phyloP scores from a whole-genome alignment of 2,888 invertebrate species.

The Drosophila phalerata region DNA sequence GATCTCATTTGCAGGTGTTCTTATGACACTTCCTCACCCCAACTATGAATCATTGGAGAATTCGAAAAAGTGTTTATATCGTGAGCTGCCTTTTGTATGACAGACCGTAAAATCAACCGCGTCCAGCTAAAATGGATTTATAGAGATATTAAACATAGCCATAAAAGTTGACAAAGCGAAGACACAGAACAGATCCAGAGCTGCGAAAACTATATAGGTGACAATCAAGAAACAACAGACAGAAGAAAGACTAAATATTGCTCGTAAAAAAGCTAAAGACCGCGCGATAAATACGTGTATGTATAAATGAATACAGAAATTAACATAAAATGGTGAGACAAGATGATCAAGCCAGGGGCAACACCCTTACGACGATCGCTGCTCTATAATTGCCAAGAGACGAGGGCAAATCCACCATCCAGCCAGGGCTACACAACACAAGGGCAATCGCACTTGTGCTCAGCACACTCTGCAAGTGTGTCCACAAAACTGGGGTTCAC shows the following conservation, averaged over 20 bases:
- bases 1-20: constrained; percentile 41
- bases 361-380: constrained; percentile 48
- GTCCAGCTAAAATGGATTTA: constrained; percentile 67
- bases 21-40: background rate
- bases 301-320: constrained; percentile 65
- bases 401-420: constrained; percentile 25
- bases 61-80: constrained; percentile 24
- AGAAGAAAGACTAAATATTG: constrained; percentile 21
- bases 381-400: constrained; percentile 55
- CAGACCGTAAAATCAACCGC: constrained; percentile 58
- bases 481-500: constrained; percentile 24
- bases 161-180: constrained; percentile 51
- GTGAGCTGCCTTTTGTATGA: constrained; percentile 39
- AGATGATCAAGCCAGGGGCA: constrained; percentile 54
- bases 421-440: constrained; percentile 4
- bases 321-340: constrained; percentile 73
- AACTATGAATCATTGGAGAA: constrained; percentile 40
- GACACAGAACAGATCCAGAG: constrained; percentile 28
- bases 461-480: constrained; percentile 81
- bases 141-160: constrained; percentile 61
- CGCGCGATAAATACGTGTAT: constrained; percentile 59
- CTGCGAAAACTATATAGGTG: constrained; percentile 70
- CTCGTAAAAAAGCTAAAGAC: constrained; percentile 71
- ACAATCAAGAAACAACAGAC: constrained; percentile 55
- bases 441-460: constrained; percentile 68